Evolutionary conservation across 92 coral and sea anemone genomes (phyloP), one percentile per base, ranked within the genome.

Genomic region (Chrysogorgia sp.): DNA sequence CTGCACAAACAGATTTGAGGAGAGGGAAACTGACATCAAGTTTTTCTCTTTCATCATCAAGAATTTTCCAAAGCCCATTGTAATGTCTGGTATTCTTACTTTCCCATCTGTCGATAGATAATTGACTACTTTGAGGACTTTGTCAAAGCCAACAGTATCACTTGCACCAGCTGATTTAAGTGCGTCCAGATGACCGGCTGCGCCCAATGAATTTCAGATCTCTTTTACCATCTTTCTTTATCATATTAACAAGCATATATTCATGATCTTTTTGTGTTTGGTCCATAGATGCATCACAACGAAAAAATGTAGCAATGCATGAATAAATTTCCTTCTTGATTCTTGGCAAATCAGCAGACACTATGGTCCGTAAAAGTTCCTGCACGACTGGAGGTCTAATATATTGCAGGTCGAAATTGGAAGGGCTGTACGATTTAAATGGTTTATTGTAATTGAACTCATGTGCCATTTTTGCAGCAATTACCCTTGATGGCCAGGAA

Each of bases 101-200:
- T 65, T 65, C 71, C 49, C 71, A 17, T 65, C 52, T 65, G 71
- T 65, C 28, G 50, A 65, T 65, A 65, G 71, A 65, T 35, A 31
- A 37, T 65, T 35, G 48, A 40, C 71, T 19, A 65, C 52, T 34
- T 34, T 65, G 28, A 65, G 0, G 17, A 65, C 71, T 65, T 34
- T n/a, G 32, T 65, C 71, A 65, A 65, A 65, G 71, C 71, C 71
- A 65, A 37, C 69, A 65, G 71, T 65, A 65, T 65, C 71, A 65
- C 45, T 65, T 65, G 71, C 71, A 65, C 71, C n/a, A n/a, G n/a
- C 50, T 28, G 50, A 24, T 63, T 63, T 63, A 29, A 63, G 71
- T 34, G 50, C 71, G 25, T 34, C 23, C 40, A 65, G 50, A 37
- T 65, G 71, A 35, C 71, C 71, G 35, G 52, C 52, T 34, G 69